Evolutionary conservation across 2,113 vertebrate genomes (phyloP), one percentile per base, ranked within the genome.

Genomic region (Phylloscopus trochiloides): DNA sequence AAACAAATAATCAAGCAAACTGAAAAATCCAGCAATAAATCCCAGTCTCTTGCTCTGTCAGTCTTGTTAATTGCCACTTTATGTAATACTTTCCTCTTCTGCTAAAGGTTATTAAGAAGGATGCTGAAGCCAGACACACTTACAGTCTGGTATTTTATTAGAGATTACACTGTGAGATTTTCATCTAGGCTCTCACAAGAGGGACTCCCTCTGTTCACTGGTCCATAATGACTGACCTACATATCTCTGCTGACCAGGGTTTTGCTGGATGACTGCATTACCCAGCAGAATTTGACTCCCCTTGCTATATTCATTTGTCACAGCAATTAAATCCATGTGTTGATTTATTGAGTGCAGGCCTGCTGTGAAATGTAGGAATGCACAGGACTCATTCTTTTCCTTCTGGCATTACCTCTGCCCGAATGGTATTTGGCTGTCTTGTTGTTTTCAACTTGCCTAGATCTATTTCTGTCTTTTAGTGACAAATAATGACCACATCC

Each of bases 151-250:
- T 91, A 61, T 63, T 92, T 96, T 95, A 88, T 68, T 62, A 88
- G 59, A 88, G 83, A 81, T 85, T 91, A 55, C 51, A 52, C 19
- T 68, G 32, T n/a, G n/a, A 91, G 73, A 94, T 95, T 97, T 89
- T 79, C 58, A 61, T 78, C 48, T 50, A 68, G 18, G n/a, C 42
- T 85, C 6, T 89, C 54, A 75, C 89, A 88, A 2, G 5, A 78
- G 91, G 70, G 93, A 95, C 66, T 91, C 22, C n/a, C 68, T 74
- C 68, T 91, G 83, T 34, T 89, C 91, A 72, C 21, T 92, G 61
- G 86, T 92, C 91, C 95, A 59, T 91, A 94, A 94, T 65, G 68
- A 81, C 65, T 95, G 91, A 95, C 94, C 96, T 95, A 97, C 88
- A 96, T 95, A 84, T 71, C 68, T 92, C 68, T 94, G n/a, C 59